Evolutionary conservation across 2,888 invertebrate species (phyloP), one percentile per base, ranked within the genome.

Genomic region (Aphodius granarius): DNA sequence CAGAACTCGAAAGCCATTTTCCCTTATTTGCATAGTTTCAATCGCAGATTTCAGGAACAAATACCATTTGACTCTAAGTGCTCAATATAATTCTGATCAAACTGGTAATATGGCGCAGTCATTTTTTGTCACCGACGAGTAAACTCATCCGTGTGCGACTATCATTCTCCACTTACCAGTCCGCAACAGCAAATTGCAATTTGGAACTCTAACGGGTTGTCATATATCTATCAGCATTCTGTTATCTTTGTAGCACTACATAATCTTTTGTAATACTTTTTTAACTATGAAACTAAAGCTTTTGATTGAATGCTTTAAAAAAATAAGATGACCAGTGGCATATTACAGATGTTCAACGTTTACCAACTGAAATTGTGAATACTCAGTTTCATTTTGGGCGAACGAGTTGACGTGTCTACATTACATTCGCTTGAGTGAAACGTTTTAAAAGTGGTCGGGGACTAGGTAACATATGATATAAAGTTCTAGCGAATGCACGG

Each of bases 401-500:
- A 43, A 43, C 43, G 43, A 43, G 43, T 3, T 43, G 43, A 43
- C 43, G 43, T 43, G 43, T 43, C 0, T 43, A 0, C 43, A 43
- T 43, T 43, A 43, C 43, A 43, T 43, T 43, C 43, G 43, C 9
- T 43, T 43, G 43, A 43, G 43, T 43, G 43, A 43, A 43, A 43
- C 43, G 43, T 43, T 43, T 43, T 43, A 43, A 43, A 43, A 43
- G 43, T 43, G 43, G 13, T 72, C 5, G 62, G 62, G 21, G 21
- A 2, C n/a, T n/a, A n/a, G n/a, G n/a, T 68, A 68, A 68, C 68
- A 22, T 68, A 68, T 22, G 68, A 73, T 21, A 23, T 73, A 66
- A 74, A 79, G 78, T 77, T 78, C 75, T 77, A 76, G 78, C 75
- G 77, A 79, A 79, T 78, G 78, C 76, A 78, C 72, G 74, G 73